Percentiles rank a stretch among this genome's conserved stretches.
These are phyloP conservation scores for Temnothorax ravouxi DNA, from an alignment of 2,888 invertebrate species.

Conservation along the genomic window DNA sequence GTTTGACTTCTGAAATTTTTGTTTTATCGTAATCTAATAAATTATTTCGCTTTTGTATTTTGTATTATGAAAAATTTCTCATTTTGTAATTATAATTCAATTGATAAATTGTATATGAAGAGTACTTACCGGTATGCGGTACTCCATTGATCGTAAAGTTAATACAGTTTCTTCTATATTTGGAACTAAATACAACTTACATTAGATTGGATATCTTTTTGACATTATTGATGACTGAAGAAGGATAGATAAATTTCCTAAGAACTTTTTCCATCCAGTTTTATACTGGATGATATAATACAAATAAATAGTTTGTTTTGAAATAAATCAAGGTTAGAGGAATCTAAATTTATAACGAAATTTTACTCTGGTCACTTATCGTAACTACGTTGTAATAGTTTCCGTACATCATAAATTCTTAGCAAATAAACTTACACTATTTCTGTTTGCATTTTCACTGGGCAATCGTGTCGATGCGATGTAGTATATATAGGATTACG, in stretches of 20 bases:
- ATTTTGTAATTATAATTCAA: background rate
- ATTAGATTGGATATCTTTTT: background rate
- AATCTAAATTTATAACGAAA: background rate
- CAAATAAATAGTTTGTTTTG: background rate
- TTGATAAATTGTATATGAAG: background rate
- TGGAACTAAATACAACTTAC: conserved; percentile 41
- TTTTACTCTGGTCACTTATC: background rate
- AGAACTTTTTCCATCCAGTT: background rate
- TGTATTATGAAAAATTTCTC: background rate
- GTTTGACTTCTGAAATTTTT: background rate
- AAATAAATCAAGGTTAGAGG: background rate
- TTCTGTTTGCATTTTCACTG: background rate
- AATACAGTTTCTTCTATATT: conserved; percentile 52
- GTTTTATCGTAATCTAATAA: background rate
- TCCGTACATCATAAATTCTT: background rate
- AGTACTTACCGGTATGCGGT: conserved; percentile 67
- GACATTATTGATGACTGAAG: background rate
- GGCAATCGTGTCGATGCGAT: background rate
- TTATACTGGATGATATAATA: background rate
- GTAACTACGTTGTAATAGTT: background rate
- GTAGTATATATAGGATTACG: background rate
- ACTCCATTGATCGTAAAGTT: conserved; percentile 75
- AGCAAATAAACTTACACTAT: conserved; percentile 7
- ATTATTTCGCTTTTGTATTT: background rate
- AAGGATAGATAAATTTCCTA: background rate